Percentiles rank a stretch among this genome's conserved stretches.
These are phyloP conservation scores for Myrmecobius fasciatus DNA, from an alignment of 2,113 vertebrate species.

Conservation along the genomic window DNA sequence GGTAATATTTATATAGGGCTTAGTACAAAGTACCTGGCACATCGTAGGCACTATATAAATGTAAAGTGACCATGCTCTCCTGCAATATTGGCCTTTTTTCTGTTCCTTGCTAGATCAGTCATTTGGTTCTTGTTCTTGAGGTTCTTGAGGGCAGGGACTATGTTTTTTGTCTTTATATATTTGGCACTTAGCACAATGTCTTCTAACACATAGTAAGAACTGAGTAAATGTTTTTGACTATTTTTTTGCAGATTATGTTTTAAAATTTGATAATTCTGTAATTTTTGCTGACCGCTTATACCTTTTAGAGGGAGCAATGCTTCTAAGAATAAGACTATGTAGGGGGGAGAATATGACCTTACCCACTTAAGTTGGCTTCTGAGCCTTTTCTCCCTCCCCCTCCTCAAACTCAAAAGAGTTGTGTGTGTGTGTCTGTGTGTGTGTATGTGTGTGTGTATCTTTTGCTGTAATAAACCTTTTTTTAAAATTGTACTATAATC, in stretches of 20 bases:
- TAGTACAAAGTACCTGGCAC: too few species aligned
- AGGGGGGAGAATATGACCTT: neutral
- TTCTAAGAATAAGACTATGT: neutral
- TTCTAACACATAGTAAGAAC: neutral
- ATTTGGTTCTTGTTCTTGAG: too few species aligned
- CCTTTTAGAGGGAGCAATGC: neutral
- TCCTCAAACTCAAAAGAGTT: neutral
- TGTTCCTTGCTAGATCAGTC: neutral
- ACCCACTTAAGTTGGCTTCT: neutral
- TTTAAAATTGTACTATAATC: too few species aligned
- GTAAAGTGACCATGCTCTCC: too few species aligned
- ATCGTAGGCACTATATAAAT: too few species aligned
- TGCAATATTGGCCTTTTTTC: too few species aligned
- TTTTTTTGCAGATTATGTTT: neutral
- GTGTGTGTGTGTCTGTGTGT: too few species aligned
- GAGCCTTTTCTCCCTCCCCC: neutral
- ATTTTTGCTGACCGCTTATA: neutral
- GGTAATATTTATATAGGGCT: too few species aligned
- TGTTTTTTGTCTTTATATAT: neutral
- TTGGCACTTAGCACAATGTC: neutral
- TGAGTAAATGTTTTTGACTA: neutral
- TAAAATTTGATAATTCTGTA: neutral
- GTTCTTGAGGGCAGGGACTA: neutral
- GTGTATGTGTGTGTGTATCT: too few species aligned
- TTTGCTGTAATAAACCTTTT: neutral